phyloP scores from a whole-genome alignment of 2,888 invertebrate genomes.

The Yponomeuta evonymella region DNA sequence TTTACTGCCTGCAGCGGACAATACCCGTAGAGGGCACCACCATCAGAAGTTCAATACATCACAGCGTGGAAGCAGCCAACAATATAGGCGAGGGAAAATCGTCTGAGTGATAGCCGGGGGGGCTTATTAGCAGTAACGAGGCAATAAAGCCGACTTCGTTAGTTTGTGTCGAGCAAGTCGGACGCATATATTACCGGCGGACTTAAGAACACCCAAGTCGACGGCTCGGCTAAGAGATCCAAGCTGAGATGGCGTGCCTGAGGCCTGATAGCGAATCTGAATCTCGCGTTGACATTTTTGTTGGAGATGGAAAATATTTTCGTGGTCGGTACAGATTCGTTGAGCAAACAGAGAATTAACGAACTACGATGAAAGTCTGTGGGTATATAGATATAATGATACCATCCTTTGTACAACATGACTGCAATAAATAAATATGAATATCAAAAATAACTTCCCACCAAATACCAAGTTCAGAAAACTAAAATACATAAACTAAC shows the following conservation, averaged over 20 bases:
- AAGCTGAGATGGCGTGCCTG: not conserved
- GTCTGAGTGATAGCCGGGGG: conserved; percentile 17
- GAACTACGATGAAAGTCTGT: too few species aligned
- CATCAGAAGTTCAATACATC: not conserved
- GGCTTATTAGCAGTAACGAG: conserved; percentile 47
- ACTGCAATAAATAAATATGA: too few species aligned
- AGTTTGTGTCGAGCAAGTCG: conserved; percentile 23
- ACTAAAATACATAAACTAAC: too few species aligned
- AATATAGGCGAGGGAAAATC: conserved; percentile 9
- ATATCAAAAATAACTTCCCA: too few species aligned
- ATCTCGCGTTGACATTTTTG: not conserved
- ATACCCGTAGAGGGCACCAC: not conserved
- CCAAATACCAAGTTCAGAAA: too few species aligned
- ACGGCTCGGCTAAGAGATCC: not conserved
- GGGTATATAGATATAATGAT: too few species aligned
- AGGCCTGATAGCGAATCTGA: not conserved
- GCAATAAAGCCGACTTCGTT: conserved; percentile 35
- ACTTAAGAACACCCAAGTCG: conserved; percentile 19
- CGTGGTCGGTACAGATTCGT: too few species aligned
- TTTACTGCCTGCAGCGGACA: not conserved
- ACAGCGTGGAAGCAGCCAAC: not conserved
- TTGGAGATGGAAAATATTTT: not conserved
- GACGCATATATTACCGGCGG: conserved; percentile 35
- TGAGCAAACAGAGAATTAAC: too few species aligned
- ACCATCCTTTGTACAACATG: too few species aligned